Conservation (phyloP, 2,113 vertebrate species). For the Petaurus breviceps region DNA sequence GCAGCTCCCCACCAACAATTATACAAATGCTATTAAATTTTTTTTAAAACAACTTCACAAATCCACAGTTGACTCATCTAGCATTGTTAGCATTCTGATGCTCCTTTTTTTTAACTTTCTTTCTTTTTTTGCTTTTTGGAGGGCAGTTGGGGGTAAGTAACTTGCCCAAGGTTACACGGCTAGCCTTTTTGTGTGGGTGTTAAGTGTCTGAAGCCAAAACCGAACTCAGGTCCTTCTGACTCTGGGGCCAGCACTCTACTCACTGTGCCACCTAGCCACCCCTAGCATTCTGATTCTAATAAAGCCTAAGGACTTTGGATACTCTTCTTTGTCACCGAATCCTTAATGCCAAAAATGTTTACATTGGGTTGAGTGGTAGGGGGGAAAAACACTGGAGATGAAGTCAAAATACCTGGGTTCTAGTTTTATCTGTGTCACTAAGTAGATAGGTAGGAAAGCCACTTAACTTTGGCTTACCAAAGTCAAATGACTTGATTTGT, state of each 20-base stretch:
- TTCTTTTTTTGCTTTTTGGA: too few species aligned
- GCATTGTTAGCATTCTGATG: neutral
- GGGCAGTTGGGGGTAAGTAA: too few species aligned
- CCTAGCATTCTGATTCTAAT: neutral
- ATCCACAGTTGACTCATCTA: neutral
- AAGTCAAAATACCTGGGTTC: neutral
- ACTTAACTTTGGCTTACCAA: neutral
- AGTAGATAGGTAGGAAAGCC: neutral
- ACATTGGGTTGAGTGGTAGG: neutral
- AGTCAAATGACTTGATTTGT: neutral
- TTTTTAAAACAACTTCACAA: neutral
- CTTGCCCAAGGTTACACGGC: too few species aligned
- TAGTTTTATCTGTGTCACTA: neutral
- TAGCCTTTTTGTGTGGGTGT: too few species aligned
- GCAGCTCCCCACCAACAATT: neutral
- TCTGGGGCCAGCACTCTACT: too few species aligned
- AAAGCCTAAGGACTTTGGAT: neutral
- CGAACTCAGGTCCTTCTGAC: too few species aligned
- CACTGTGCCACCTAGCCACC: too few species aligned
- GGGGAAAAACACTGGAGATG: neutral
- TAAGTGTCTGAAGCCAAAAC: too few species aligned
- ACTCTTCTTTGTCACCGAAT: neutral
- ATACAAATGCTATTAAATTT: neutral
- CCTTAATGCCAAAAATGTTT: neutral
- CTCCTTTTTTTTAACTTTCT: too few species aligned